phyloP scores from a whole-genome alignment of 2,797 vertebrate genomes.

The Coendou prehensilis region DNA sequence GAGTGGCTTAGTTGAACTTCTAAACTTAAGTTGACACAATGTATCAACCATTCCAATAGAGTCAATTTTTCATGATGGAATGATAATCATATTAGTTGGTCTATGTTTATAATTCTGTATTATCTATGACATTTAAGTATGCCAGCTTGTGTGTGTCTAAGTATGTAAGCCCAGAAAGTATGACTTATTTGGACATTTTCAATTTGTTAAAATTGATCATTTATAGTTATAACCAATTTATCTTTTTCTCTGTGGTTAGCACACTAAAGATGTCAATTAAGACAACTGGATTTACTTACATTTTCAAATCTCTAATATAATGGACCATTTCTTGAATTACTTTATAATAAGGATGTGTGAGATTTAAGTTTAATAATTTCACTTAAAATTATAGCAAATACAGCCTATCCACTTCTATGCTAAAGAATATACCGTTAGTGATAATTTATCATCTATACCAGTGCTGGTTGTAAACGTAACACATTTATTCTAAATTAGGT shows the following conservation, averaged over 20 bases:
- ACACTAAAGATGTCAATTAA: not conserved
- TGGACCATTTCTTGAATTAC: not conserved
- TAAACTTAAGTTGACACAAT: not conserved
- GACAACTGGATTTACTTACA: not conserved
- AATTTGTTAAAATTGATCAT: not conserved
- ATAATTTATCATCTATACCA: constrained; percentile 37
- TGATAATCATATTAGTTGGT: not conserved
- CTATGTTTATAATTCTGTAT: not conserved
- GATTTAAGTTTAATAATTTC: constrained; percentile 46
- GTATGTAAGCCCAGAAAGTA: not conserved
- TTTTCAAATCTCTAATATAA: constrained; percentile 24
- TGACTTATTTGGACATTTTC: not conserved
- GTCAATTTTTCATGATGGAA: not conserved
- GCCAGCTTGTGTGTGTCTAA: not conserved
- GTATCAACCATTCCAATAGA: not conserved
- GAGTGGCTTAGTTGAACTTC: not conserved
- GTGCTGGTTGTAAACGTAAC: not conserved
- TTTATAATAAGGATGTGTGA: not conserved
- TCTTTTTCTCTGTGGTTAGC: not conserved
- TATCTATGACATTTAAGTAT: not conserved
- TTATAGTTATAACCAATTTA: not conserved
- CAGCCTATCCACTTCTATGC: not conserved
- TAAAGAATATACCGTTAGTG: not conserved
- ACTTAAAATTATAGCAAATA: not conserved
- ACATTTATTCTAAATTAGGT: constrained; percentile 11